Percentiles rank a stretch among this genome's conserved stretches.
phyloP scores from a whole-genome alignment of 2,113 vertebrate genomes.

The Archocentrus centrarchus region DNA sequence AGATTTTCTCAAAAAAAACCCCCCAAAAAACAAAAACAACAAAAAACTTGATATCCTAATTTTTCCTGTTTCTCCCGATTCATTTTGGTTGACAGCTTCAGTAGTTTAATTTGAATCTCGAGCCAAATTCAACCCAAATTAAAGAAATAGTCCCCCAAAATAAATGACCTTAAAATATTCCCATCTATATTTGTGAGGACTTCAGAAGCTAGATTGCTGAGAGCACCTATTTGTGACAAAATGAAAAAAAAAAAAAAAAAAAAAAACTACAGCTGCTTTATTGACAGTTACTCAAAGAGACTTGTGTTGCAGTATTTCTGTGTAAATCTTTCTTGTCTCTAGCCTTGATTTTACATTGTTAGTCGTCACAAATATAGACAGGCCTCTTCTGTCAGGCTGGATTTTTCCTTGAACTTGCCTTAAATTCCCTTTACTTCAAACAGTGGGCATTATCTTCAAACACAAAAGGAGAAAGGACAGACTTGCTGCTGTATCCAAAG shows the following conservation, averaged over 20 bases:
- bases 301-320: constrained; percentile 24
- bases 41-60: constrained; percentile 18
- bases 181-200: constrained; percentile 1
- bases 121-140: neutral
- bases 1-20: constrained; percentile 19
- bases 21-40: too few species aligned
- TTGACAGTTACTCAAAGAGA: constrained; percentile 9
- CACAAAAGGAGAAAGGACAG: constrained; percentile 77
- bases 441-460: constrained; percentile 76
- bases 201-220: constrained; percentile 7
- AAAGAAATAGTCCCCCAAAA: neutral
- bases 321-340: constrained; percentile 28
- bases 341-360: constrained; percentile 20
- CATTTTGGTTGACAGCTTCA: constrained; percentile 16
- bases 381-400: constrained; percentile 42
- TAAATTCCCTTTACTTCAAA: constrained; percentile 58
- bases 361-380: constrained; percentile 28
- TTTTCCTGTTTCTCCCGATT: neutral
- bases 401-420: constrained; percentile 57
- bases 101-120: constrained; percentile 17
- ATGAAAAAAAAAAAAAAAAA: neutral
- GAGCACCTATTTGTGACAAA: constrained; percentile 7
- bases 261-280: neutral
- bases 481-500: constrained; percentile 73
- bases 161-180: constrained; percentile 3